Percentiles rank a stretch among this genome's conserved stretches.
Evolutionary conservation across 2,797 vertebrate species (phyloP).

Genomic region (Antrozous pallidus): DNA sequence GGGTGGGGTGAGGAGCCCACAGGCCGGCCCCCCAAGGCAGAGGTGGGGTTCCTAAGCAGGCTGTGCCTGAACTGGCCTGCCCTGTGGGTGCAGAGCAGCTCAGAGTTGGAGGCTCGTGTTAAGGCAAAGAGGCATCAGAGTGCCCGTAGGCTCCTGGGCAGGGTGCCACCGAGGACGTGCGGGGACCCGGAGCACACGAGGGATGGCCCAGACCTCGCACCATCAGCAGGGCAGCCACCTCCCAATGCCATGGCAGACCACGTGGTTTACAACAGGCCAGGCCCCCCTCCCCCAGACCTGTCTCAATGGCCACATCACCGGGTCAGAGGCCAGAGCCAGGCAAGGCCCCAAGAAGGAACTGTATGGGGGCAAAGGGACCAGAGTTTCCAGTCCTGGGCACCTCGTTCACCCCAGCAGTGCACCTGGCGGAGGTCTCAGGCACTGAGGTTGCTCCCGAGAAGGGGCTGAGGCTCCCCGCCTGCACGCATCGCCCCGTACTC

Average conservation of each 20-base stretch:
- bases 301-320: background rate
- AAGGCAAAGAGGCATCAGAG: conserved; percentile 69
- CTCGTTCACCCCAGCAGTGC: background rate
- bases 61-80: background rate
- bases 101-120: background rate
- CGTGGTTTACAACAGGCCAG: background rate
- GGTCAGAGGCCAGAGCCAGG: background rate
- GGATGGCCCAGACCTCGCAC: background rate
- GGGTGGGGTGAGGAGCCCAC: background rate
- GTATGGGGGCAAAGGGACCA: background rate
- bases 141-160: background rate
- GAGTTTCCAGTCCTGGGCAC: background rate
- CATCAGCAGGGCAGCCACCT: too few species aligned
- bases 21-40: background rate
- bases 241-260: background rate
- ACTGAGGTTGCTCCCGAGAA: conserved; percentile 69
- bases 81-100: background rate
- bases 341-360: too few species aligned
- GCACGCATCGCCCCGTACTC: background rate
- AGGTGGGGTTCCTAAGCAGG: background rate
- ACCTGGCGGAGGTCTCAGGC: conserved; percentile 67
- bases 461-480: background rate
- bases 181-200: background rate
- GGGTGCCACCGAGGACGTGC: background rate
- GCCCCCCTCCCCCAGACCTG: background rate